Conservation (phyloP, 2,888 invertebrate genomes). For the Plagodis pulveraria region DNA sequence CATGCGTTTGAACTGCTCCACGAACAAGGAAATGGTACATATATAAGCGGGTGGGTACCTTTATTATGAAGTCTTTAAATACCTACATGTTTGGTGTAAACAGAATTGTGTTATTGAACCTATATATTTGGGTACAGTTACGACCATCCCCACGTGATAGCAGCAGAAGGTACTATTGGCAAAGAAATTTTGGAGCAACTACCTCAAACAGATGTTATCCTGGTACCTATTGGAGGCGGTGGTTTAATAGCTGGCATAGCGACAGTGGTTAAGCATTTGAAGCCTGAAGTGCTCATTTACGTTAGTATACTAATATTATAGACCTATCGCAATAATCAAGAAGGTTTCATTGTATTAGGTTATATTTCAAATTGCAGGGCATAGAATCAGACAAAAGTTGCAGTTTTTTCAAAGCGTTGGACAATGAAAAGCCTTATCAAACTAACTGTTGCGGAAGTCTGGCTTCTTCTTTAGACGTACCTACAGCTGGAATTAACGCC, state of each 20-base stretch:
- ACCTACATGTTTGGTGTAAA: no score
- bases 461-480: slow-evolving; percentile 50
- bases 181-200: slow-evolving; percentile 95
- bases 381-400: slow-evolving; percentile 55
- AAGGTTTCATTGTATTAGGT: no score
- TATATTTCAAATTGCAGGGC: slow-evolving; percentile 45
- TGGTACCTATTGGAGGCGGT: slow-evolving; percentile 95
- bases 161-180: slow-evolving; percentile 95
- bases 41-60: slow-evolving; percentile 91
- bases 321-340: no score
- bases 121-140: slow-evolving; percentile 83
- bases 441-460: slow-evolving; percentile 40
- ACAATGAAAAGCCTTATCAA: slow-evolving; percentile 51
- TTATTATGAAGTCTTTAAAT: not conserved
- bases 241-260: slow-evolving; percentile 95
- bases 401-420: slow-evolving; percentile 60
- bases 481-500: slow-evolving; percentile 58
- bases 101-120: no score
- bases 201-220: slow-evolving; percentile 91
- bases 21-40: slow-evolving; percentile 85
- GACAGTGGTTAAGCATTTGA: slow-evolving; percentile 91
- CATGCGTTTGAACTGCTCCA: slow-evolving; percentile 89
- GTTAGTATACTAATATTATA: slow-evolving; percentile 77
- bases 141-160: slow-evolving; percentile 96
- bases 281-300: slow-evolving; percentile 91